phyloP scores from a whole-genome alignment of 2,113 vertebrate genomes.

The Neodon shergylaensis region DNA sequence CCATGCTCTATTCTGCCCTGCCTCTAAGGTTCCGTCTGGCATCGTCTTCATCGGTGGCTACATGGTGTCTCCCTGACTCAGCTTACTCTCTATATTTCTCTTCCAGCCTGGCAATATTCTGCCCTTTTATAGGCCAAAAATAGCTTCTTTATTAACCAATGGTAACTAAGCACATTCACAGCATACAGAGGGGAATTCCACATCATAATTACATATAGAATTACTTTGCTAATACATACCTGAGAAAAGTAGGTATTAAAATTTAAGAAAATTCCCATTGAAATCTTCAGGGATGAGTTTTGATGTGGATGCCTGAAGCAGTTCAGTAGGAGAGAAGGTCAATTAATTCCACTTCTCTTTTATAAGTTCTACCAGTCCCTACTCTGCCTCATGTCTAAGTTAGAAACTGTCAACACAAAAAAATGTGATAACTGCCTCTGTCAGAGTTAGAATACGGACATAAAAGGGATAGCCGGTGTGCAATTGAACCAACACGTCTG shows the following conservation, averaged over 20 bases:
- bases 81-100: no score
- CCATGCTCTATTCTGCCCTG: no score
- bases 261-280: neutral
- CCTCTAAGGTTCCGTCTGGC: no score
- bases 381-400: accelerated
- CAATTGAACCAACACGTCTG: neutral
- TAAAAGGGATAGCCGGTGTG: neutral
- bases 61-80: no score
- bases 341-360: neutral
- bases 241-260: neutral
- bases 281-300: neutral
- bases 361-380: neutral
- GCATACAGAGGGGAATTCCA: no score
- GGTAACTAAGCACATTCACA: no score
- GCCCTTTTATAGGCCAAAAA: no score
- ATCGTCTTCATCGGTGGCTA: no score
- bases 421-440: neutral
- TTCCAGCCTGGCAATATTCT: no score
- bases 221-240: neutral
- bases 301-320: neutral
- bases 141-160: no score
- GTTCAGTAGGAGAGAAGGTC: neutral
- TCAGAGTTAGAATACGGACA: neutral
- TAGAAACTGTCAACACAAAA: neutral
- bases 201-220: neutral